Base-by-base conservation (phyloP, 2,888 invertebrate species). In the Sinodicranocentrus sp. region DNA sequence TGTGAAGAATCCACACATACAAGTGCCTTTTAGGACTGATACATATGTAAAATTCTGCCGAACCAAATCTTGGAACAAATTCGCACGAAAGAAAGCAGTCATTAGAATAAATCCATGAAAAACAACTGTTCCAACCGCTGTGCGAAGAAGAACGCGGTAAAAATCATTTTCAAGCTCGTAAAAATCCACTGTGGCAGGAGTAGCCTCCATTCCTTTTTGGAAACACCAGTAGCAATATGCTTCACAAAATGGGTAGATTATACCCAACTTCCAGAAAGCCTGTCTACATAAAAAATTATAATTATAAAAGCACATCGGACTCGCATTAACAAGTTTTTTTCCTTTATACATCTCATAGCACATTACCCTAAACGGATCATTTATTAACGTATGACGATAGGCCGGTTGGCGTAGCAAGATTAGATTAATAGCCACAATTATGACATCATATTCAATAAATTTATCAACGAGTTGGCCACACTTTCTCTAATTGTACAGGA, bases 401-500 rank as follows among this genome's bases (percentile, higher is more conserved):
- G 97, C 97, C 89, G 94, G 93, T 83, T 93, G 94, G 57, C 95
- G 95, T 88, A 97, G 92, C 13, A 98, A 91, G 28, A 97, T 93
- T 26, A 96, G 91, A 91, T 98, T 97, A 84, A 98, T 94, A 89
- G 96, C 93, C 0, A 97, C 94, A 87, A 97, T 95, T 0, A 96
- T 94, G n/a, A 94, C 93, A 90, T 98, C 98, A 90, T 95, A 97
- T 91, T 98, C 97, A 83, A 97, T 94, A 90, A 97, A 98, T 90
- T 96, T 96, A 90, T 98, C 98, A 0, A 96, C 95, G 15, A 94
- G 90, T 59, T 93, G 92, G 65, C 93, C 93, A 90, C 98, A 98
- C 85, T 92, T 92, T 10, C 92, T 93, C 97, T 97, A 44, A 15
- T 59, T 77, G 70, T 23, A 19, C 67, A 70, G 26, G 1, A 39